Percentiles rank a stretch among this genome's conserved stretches.
These are phyloP conservation scores for Limnephilus marmoratus DNA, from an alignment of 2,888 invertebrate species.

Conservation along the genomic window DNA sequence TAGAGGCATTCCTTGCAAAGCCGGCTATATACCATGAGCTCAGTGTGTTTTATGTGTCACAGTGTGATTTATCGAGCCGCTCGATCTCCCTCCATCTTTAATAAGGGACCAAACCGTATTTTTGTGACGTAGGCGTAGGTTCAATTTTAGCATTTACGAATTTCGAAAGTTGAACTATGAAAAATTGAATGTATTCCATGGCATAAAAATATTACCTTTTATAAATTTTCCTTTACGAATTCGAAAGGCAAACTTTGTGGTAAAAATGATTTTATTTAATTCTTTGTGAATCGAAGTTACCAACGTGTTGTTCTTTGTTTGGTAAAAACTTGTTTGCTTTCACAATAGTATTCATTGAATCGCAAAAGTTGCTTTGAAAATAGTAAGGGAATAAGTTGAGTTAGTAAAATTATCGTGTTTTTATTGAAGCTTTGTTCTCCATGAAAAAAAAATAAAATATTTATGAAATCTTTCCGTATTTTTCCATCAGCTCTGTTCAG, in stretches of 20 bases:
- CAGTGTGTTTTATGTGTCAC: constrained; percentile 5
- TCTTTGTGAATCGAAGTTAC: neutral
- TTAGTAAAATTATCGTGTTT: neutral
- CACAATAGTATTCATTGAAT: neutral
- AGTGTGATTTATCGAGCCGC: constrained; percentile 38
- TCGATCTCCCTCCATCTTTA: constrained; percentile 45
- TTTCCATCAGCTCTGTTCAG: no score
- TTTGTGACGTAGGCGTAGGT: neutral
- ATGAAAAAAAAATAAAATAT: neutral
- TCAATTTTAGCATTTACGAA: neutral
- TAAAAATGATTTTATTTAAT: neutral
- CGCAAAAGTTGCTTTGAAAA: neutral
- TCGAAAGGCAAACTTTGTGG: neutral
- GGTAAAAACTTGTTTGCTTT: neutral
- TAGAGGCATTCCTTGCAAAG: constrained; percentile 21
- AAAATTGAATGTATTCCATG: neutral
- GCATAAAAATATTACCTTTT: neutral
- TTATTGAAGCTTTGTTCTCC: neutral
- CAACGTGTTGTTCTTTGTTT: neutral
- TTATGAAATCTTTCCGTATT: neutral
- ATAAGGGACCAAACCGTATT: neutral
- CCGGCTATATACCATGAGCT: neutral
- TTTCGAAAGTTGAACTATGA: neutral
- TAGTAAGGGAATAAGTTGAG: neutral
- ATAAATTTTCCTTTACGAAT: neutral